A percentile compares a stretch with the other conserved stretches of the same genome.
Conservation (phyloP, 30 jellyfish, hydroid and myxozoan species). For the Haliclystus octoradiatus region DNA sequence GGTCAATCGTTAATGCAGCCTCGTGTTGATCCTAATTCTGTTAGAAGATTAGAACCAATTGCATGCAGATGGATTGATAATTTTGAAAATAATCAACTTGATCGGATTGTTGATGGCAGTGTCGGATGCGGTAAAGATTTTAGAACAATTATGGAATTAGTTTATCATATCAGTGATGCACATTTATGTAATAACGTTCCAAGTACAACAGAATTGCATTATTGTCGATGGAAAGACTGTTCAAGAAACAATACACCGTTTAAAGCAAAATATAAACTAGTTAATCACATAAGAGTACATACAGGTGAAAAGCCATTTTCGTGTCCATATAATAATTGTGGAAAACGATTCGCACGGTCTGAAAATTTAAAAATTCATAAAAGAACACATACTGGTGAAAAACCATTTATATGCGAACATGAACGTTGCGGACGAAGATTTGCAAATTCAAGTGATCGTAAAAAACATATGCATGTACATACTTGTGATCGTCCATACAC, state of each 20-base stretch:
- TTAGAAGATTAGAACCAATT: neutral
- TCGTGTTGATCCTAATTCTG: neutral
- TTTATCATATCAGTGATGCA: conserved; percentile 74
- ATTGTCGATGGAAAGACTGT: conserved; percentile 90
- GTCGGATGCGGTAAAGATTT: conserved; percentile 54
- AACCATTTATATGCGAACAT: conserved; percentile 86
- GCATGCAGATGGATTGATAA: neutral
- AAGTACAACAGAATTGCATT: conserved; percentile 70
- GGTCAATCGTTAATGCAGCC: neutral
- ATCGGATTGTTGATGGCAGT: neutral
- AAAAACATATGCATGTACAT: conserved; percentile 83
- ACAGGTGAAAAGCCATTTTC: conserved; percentile 35
- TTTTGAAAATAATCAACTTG: neutral
- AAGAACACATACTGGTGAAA: conserved; percentile 91
- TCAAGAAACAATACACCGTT: conserved; percentile 64
- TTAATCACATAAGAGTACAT: conserved; percentile 62
- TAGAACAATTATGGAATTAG: conserved; percentile 57
- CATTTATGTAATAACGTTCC: conserved; percentile 66
- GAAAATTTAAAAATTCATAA: conserved; percentile 38
- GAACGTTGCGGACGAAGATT: conserved; percentile 87
- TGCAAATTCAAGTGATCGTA: conserved; percentile 85
- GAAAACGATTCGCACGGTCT: conserved; percentile 45
- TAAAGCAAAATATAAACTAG: conserved; percentile 89
- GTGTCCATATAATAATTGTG: conserved; percentile 28
- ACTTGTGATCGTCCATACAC: conserved; percentile 48